Evolutionary conservation across 2,888 invertebrate species (phyloP).

Genomic region (Sialis fuliginosa): DNA sequence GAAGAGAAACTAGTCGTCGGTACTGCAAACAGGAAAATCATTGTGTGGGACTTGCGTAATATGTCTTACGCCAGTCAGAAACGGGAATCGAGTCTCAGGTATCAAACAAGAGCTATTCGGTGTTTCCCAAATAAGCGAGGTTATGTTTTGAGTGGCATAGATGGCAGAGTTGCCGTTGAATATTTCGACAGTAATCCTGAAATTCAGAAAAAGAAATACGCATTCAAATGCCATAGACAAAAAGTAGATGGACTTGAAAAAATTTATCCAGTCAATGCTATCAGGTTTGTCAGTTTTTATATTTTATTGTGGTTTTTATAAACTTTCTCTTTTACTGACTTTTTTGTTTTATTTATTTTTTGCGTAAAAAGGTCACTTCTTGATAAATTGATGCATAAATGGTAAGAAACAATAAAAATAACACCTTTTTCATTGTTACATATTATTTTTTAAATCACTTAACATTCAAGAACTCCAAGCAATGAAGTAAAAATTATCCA

Average conservation of each 20-base stretch:
- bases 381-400: too few species aligned
- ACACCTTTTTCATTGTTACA: too few species aligned
- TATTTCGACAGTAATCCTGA: slow-evolving; percentile 93
- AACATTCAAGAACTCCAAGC: too few species aligned
- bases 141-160: slow-evolving; percentile 93
- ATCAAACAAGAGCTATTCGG: slow-evolving; percentile 86
- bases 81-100: slow-evolving; percentile 91
- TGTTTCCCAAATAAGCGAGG: slow-evolving; percentile 81
- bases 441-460: too few species aligned
- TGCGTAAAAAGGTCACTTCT: too few species aligned
- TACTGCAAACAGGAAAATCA: slow-evolving; percentile 83
- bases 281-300: slow-evolving; percentile 29
- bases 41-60: slow-evolving; percentile 94
- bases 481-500: too few species aligned
- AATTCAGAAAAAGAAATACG: slow-evolving; percentile 95
- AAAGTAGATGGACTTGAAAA: slow-evolving; percentile 88
- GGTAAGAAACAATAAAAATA: too few species aligned
- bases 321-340: too few species aligned
- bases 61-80: slow-evolving; percentile 87
- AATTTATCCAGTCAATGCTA: slow-evolving; percentile 96
- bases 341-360: too few species aligned
- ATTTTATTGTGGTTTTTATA: too few species aligned
- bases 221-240: slow-evolving; percentile 93
- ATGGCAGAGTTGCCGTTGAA: slow-evolving; percentile 95
- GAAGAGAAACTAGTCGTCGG: slow-evolving; percentile 94